phyloP scores from a whole-genome alignment of 2,797 vertebrate genomes.

The Sebastes hubbsi region DNA sequence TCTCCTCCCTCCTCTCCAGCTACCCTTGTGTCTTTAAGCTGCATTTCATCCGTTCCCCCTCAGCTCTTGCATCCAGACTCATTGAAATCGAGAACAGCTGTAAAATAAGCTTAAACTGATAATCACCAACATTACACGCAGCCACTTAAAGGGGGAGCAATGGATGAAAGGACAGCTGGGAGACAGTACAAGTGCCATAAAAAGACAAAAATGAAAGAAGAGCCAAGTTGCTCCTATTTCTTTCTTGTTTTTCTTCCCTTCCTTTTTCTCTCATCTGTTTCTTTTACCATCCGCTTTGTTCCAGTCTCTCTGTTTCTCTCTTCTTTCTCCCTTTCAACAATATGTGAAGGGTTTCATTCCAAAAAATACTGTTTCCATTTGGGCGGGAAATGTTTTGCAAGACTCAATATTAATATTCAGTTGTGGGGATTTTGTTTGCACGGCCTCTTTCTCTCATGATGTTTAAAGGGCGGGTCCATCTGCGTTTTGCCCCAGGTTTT shows the following conservation, averaged over 20 bases:
- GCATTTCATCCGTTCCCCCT: slow-evolving; percentile 3
- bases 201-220: background rate
- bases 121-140: slow-evolving; percentile 24
- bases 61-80: slow-evolving; percentile 8
- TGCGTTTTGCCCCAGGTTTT: too few relatives aligned
- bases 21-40: background rate
- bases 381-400: background rate
- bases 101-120: slow-evolving; percentile 50
- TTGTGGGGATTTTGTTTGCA: background rate
- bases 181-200: slow-evolving; percentile 7
- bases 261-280: background rate
- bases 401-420: background rate
- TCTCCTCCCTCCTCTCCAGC: background rate
- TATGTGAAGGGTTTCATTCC: background rate
- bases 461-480: background rate
- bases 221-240: background rate
- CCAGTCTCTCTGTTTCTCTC: background rate
- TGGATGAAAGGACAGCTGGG: slow-evolving; percentile 17
- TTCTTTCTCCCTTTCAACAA: background rate
- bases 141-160: background rate
- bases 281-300: background rate
- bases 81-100: slow-evolving; percentile 35
- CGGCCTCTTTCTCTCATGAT: background rate
- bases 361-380: background rate
- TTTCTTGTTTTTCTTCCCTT: background rate